Evolutionary conservation across 2,113 vertebrate genomes (phyloP).

Genomic region (human (Homo sapiens)): GRCh38 chr4:13834001-13834500

Average conservation of each 20-base stretch:
- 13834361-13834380: neutral
- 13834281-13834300: neutral
- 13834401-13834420: neutral
- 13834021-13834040: neutral
- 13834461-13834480: neutral
- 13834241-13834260: neutral
- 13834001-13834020: neutral
- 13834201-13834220: neutral
- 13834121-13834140: neutral
- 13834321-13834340: neutral
- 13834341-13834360: neutral
- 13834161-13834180: neutral
- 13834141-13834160: rapidly evolving
- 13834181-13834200: too few species aligned
- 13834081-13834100: neutral
- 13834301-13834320: neutral
- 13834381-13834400: neutral
- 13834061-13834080: neutral
- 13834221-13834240: neutral
- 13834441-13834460: neutral
- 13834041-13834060: neutral
- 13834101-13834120: neutral
- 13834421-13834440: neutral
- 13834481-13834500: neutral
- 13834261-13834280: neutral